Evolutionary conservation across 1,140 invertebrate genomes (phyloP), one percentile per base, ranked within the genome.

Genomic region (Zaprionus vittiger): DNA sequence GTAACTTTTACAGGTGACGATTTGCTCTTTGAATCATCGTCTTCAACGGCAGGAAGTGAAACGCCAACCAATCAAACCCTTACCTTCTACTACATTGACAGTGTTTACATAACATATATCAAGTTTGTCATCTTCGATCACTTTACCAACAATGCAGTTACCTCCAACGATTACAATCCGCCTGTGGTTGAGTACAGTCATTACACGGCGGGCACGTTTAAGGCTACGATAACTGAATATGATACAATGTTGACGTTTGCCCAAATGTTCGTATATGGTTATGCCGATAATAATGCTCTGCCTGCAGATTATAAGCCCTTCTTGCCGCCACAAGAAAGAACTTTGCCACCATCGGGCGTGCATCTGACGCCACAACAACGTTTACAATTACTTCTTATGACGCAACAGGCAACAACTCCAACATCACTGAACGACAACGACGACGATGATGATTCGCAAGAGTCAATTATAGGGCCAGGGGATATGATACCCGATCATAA

Each of bases 201-300:
- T 63, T 86, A 76, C 24, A 79, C 91, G 20, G 64, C 69, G 0
- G 47, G 49, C 14, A 86, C 82, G 1, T 38, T 92, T 0, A 92
- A 92, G 64, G 91, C 91, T 4, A 67, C 71, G 22, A 73, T 92
- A 15, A 90, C 77, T 9, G 84, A 83, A 20, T 85, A 37, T 3
- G 59, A 85, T 37, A 77, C 77, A 3, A 78, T 49, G 5, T 76
- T 56, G 24, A 37, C 87, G 11, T 92, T 87, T 34, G 91, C 80
- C 41, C 77, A 87, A 72, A 92, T 92, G 91, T 83, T 78, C 24
- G 37, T 92, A 26, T 92, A 90, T 63, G 91, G 91, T 6, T 92
- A 79, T 38, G 34, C 52, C 6, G 65, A 78, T 7, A 52, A 26
- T 6, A 49, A 77, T 22, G 41, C 31, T 22, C 47, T 64, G 4